Base-by-base conservation (phyloP, 2,888 invertebrate species). In the Andrena bicolor region DNA sequence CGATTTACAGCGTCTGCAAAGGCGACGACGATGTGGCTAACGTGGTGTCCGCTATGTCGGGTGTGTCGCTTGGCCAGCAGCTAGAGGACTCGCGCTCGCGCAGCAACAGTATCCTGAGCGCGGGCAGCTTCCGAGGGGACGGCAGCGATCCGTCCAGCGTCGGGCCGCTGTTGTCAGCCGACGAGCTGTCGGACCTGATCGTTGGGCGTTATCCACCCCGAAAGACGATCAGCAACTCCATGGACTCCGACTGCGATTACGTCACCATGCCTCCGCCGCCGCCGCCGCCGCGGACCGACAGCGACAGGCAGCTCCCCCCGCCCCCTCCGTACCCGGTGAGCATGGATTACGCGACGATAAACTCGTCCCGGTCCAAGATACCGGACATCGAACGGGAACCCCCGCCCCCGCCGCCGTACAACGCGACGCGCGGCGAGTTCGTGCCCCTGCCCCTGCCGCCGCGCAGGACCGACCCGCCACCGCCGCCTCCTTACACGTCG, bases 181-280 rank as follows among this genome's bases (percentile, higher is more conserved):
- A 97, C 91, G 98, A 98, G 93, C 94, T 98, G 35, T 97, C 97
- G 28, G 97, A 98, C 90, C 94, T 98, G 79, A 98, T 98, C 75
- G 98, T 98, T 0, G 97, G 97, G 0, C 95, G 97, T 76, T 98
- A 97, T 94, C 98, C 96, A 1, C 96, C 96, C 0, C 94, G 96
- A 28, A 97, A 97, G 91, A 97, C 97, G 0, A 97, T 98, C 56
- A 97, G 98, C 90, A 96, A 96, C 87, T 98, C 97, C 0, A 95
- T 98, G 90, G 98, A 98, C 92, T 98, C 98, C 0, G 97, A 98
- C 90, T 98, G 97, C 35, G 98, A 98, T 93, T 98, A 98, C 92
- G 98, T 98, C 1, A 97, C 98, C 80, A 94, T 98, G 91, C 93
- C 94, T 92, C 86, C 96, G 2, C 97, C 97, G 20, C 96, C 96